phyloP scores from a whole-genome alignment of 1,140 invertebrate species.

The Maniola jurtina region DNA sequence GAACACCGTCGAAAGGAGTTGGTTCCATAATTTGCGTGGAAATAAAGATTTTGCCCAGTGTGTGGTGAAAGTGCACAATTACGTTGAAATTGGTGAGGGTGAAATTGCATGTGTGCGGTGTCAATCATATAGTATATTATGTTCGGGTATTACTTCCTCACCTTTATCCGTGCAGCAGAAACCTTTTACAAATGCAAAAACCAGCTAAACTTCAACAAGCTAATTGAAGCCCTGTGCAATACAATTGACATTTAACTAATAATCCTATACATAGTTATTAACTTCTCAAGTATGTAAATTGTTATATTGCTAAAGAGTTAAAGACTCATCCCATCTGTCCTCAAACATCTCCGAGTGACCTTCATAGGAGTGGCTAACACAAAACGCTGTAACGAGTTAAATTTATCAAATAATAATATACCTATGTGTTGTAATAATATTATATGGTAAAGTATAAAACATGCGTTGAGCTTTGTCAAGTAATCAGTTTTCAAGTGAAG shows the following conservation, averaged over 20 bases:
- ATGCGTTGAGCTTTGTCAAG: conserved; percentile 41
- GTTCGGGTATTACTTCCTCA: no score
- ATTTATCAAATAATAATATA: conserved; percentile 46
- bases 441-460: conserved; percentile 58
- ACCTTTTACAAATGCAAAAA: neutral
- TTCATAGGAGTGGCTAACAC: conserved; percentile 49
- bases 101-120: no score
- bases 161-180: neutral
- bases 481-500: conserved; percentile 40
- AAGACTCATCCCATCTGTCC: conserved; percentile 40
- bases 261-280: conserved; percentile 19
- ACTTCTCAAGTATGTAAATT: conserved; percentile 33
- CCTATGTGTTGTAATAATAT: conserved; percentile 48
- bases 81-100: no score
- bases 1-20: no score
- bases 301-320: conserved; percentile 38
- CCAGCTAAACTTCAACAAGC: neutral
- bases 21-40: no score
- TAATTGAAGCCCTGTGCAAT: neutral
- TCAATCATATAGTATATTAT: no score
- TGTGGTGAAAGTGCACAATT: no score
- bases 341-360: conserved; percentile 45
- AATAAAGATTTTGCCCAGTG: no score
- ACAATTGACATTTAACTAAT: conserved; percentile 12
- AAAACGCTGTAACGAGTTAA: conserved; percentile 53